phyloP scores from a whole-genome alignment of 2,113 vertebrate genomes.

The Petrocephalus zakoni region DNA sequence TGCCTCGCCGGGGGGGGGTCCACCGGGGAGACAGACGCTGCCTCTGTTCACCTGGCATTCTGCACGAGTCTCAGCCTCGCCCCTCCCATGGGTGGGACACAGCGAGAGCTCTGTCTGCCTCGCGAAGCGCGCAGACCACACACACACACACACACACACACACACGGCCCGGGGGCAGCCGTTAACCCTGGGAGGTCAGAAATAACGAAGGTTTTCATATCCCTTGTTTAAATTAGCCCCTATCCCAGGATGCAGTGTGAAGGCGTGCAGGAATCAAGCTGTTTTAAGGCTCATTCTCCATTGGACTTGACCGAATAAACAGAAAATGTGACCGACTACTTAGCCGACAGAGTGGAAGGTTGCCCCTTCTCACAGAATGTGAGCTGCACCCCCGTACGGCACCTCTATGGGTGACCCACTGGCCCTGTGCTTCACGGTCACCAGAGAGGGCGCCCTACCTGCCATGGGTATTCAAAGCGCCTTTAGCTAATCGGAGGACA shows the following conservation, averaged over 20 bases:
- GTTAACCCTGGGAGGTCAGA: background rate
- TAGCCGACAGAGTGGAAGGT: background rate
- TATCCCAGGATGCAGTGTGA: background rate
- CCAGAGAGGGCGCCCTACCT: background rate
- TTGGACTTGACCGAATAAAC: background rate
- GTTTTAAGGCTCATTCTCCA: background rate
- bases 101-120: conserved; percentile 1
- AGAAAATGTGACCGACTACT: background rate
- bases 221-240: background rate
- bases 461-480: background rate
- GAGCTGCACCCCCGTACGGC: background rate
- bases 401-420: background rate
- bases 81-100: background rate
- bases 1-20: background rate
- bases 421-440: background rate
- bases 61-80: background rate
- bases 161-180: background rate
- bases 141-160: background rate
- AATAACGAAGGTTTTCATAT: background rate
- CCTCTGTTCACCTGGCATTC: conserved; percentile 4
- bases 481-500: background rate
- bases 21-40: background rate
- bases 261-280: background rate
- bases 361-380: background rate
- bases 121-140: background rate